Evolutionary conservation across 2,888 invertebrate species (phyloP), one percentile per base, ranked within the genome.

Genomic region (Rhingia campestris): DNA sequence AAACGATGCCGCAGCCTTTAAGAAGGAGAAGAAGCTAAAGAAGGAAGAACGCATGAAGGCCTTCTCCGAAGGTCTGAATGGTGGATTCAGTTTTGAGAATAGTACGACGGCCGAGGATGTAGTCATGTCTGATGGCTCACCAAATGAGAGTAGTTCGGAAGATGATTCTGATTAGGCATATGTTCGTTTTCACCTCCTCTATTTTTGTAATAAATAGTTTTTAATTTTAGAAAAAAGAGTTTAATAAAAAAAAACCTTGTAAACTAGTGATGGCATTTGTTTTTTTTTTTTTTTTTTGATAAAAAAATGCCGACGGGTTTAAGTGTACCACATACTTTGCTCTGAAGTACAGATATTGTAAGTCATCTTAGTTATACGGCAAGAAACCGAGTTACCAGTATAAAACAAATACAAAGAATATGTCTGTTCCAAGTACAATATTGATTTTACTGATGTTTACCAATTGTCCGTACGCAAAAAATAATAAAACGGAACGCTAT

Each of bases 21-120:
- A 88, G 41, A 82, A 79, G 70, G 74, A 87, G 9, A 89, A 88
- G 61, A 89, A 89, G 67, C 73, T 88, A 37, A 89, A 88, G 72
- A 90, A 89, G 72, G 86, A 87, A 58, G 86, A 88, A 54, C 88
- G 89, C n/a, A 75, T 90, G 81, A 87, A 87, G 56, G 84, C 86
- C 4, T 86, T 88, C 5, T 90, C 90, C 0, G 87, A 86, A 22
- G 90, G 90, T 45, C 61, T 89, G 4, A 88, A 88, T 76, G 88
- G 87, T 4, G 87, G 87, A 6, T 84, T 88, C 45, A 86, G 76
- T 5, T 89, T 89, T 85, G 72, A 80, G 2, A 37, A 30, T 9
- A 66, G 12, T 4, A 7, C 45, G n/a, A 3, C 59, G 14, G 22
- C 22, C 22, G 67, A 49, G 10, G 84, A 81, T 63, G 54, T 81